Base-by-base conservation (phyloP, 2,888 invertebrate genomes). In the Chironomus tentans region DNA sequence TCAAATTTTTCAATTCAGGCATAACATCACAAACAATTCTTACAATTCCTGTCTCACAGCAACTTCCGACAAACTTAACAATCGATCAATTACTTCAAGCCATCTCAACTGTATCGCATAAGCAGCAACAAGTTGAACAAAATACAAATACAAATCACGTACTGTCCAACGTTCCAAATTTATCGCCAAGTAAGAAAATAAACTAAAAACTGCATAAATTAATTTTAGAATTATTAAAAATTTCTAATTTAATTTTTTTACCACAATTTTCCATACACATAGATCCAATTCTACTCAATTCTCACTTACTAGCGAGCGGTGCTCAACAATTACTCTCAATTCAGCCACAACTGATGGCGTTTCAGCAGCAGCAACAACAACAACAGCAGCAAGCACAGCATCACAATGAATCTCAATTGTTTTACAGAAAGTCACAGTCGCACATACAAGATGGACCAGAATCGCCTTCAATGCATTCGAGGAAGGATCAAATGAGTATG, bases 11-110 rank as follows among this genome's bases (percentile, higher is more conserved):
- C n/a, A n/a, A n/a, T n/a, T 68, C n/a, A 96, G 96, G 96, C 80
- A 92, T 97, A 82, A 95, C 95, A 76, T 93, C 96, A 73, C 97
- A 97, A 86, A 97, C 97, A 81, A 95, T 97, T 82, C 87, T 97
- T 80, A 96, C 97, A 79, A 97, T 97, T 82, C 97, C 97, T 76
- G 94, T 97, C 77, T 94, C 92, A 85, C 84, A 84, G 70, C 93
- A 94, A 85, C 92, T 94, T 79, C 93, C 92, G 85, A 88, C 89
- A 70, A 88, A 87, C 82, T 88, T 88, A 79, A 88, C 88, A 80
- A 82, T 84, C 78, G 79, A 82, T 70, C 82, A 83, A 70, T 82
- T 81, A 71, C 83, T 83, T 70, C 78, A 81, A 77, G 68, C 80
- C 28, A 21, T 76, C 4, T 76, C 74, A 38, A 10, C 3, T 10